Evolutionary conservation across 2,797 vertebrate genomes (phyloP).

Genomic region (Brotogeris chrysoptera): DNA sequence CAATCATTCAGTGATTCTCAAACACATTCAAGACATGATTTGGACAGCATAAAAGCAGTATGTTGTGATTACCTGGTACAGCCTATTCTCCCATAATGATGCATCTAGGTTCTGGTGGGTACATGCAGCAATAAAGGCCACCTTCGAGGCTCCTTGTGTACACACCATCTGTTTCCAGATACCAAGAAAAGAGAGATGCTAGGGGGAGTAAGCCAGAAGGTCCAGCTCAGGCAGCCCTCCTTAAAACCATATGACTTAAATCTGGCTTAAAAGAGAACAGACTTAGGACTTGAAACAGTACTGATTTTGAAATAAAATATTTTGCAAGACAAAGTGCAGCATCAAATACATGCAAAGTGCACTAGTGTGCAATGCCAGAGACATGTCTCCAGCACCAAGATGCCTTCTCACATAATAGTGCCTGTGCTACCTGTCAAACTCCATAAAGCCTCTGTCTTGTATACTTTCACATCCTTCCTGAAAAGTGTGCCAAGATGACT

Average conservation of each 20-base stretch:
- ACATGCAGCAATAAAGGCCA: neutral
- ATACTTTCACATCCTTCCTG: neutral
- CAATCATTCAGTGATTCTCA: neutral
- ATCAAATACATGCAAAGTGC: neutral
- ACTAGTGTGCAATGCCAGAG: neutral
- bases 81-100: neutral
- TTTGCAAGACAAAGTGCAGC: neutral
- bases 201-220: neutral
- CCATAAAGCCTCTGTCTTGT: neutral
- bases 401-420: neutral
- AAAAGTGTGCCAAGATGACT: neutral
- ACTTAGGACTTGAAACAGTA: neutral
- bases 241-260: neutral
- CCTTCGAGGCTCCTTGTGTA: neutral
- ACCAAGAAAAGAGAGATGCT: neutral
- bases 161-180: neutral
- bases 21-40: fast-evolving
- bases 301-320: neutral
- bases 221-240: neutral
- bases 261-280: neutral
- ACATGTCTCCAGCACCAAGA: neutral
- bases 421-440: neutral
- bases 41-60: neutral
- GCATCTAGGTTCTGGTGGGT: neutral
- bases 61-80: neutral